Evolutionary conservation across 2,113 vertebrate genomes (phyloP).

Genomic region (Raja brachyura): DNA sequence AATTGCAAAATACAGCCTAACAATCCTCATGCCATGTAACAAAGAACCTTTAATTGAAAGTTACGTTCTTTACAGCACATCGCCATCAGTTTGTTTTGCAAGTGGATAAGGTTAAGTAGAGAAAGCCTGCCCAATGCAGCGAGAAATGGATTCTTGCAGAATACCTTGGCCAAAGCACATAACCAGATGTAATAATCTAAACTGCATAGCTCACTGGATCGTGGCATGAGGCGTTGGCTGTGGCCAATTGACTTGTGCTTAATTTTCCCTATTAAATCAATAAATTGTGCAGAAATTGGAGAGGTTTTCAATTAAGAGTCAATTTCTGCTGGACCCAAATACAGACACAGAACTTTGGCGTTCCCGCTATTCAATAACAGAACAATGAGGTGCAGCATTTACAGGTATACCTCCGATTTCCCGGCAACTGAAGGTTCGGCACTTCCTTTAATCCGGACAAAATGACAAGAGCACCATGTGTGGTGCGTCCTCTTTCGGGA

Average conservation of each 20-base stretch:
- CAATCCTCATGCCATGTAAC: background rate
- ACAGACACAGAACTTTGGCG: background rate
- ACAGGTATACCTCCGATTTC: too few relatives aligned
- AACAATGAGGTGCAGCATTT: background rate
- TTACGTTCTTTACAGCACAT: background rate
- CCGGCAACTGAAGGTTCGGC: too few relatives aligned
- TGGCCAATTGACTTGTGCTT: background rate
- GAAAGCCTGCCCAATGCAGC: background rate
- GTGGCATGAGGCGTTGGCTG: background rate
- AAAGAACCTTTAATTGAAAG: background rate
- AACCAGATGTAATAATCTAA: background rate
- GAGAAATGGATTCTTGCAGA: background rate
- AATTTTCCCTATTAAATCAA: background rate
- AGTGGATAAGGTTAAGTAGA: background rate
- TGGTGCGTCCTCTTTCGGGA: too few relatives aligned
- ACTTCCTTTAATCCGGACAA: too few relatives aligned
- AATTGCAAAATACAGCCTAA: background rate
- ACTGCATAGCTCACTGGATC: background rate
- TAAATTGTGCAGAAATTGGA: background rate
- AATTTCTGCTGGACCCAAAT: background rate
- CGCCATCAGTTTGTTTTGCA: background rate
- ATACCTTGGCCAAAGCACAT: background rate
- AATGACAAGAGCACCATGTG: too few relatives aligned
- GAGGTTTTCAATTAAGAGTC: background rate
- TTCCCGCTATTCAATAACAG: background rate